Conservation (phyloP, 2,888 invertebrate genomes). For the Formica aserva region DNA sequence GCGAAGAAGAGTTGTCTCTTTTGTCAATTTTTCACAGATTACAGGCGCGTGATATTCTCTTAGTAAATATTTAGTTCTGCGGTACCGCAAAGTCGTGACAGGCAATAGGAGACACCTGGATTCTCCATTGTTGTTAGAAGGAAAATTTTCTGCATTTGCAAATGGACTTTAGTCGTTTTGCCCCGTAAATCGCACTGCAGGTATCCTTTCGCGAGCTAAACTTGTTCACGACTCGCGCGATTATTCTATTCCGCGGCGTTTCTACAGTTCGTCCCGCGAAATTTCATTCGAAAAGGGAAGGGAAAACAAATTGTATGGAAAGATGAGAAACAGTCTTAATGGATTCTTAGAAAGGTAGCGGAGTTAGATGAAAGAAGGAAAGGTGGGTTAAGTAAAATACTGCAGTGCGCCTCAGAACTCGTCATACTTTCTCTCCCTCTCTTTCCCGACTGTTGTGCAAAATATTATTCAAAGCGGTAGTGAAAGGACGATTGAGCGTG, state of each 20-base stretch:
- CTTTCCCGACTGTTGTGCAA: conserved; percentile 55
- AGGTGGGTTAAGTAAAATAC: conserved; percentile 60
- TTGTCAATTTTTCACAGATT: neutral
- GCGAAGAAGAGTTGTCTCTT: neutral
- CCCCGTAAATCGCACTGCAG: conserved; percentile 1
- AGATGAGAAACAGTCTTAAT: conserved; percentile 76
- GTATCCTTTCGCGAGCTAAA: conserved; percentile 13
- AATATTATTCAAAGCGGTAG: conserved; percentile 75
- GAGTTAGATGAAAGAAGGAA: conserved; percentile 63
- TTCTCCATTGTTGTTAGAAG: neutral
- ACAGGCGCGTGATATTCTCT: neutral
- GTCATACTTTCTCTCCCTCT: conserved; percentile 36
- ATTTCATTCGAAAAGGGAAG: conserved; percentile 59
- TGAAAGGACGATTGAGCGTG: conserved; percentile 32
- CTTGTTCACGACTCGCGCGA: conserved; percentile 52
- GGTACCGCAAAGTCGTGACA: neutral
- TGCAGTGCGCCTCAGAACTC: conserved; percentile 26
- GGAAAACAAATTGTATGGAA: conserved; percentile 77
- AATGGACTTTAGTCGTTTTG: conserved; percentile 44
- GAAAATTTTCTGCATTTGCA: conserved; percentile 55
- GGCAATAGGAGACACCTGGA: neutral
- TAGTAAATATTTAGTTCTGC: conserved; percentile 19
- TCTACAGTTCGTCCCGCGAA: conserved; percentile 56
- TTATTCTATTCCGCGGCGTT: conserved; percentile 67
- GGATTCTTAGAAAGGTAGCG: conserved; percentile 68